Conservation (phyloP, 2,113 vertebrate genomes). For the Pteruthius melanotis region DNA sequence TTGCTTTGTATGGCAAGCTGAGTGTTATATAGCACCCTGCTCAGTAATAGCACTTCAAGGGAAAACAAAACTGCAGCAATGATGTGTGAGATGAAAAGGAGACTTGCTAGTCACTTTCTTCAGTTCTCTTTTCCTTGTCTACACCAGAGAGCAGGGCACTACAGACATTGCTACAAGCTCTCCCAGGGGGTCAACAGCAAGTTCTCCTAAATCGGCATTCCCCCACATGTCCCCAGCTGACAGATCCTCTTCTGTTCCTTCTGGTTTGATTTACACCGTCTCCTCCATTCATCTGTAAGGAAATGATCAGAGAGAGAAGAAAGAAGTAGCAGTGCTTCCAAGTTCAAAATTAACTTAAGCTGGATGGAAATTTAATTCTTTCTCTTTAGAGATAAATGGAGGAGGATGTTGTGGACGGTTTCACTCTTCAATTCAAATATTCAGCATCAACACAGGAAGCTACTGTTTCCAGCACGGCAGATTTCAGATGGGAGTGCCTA, state of each 20-base stretch:
- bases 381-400: neutral
- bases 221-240: neutral
- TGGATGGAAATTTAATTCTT: constrained; percentile 24
- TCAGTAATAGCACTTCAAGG: neutral
- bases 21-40: neutral
- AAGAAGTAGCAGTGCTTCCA: neutral
- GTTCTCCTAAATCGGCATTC: neutral
- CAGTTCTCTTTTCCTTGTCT: neutral
- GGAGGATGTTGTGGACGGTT: neutral
- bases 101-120: neutral
- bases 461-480: constrained; percentile 54
- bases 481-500: constrained; percentile 26
- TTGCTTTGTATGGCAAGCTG: neutral
- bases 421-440: constrained; percentile 47
- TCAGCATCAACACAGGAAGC: constrained; percentile 44
- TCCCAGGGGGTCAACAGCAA: neutral
- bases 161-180: neutral
- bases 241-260: neutral
- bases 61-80: constrained; percentile 6
- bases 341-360: constrained; percentile 45
- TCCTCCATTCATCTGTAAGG: neutral
- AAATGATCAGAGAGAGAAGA: constrained; percentile 14
- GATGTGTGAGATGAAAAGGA: neutral
- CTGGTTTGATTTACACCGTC: neutral
- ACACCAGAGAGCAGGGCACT: neutral